Base-by-base conservation (phyloP, 53 echinoderm and acorn worm species). In the Echinometra lucunter region DNA sequence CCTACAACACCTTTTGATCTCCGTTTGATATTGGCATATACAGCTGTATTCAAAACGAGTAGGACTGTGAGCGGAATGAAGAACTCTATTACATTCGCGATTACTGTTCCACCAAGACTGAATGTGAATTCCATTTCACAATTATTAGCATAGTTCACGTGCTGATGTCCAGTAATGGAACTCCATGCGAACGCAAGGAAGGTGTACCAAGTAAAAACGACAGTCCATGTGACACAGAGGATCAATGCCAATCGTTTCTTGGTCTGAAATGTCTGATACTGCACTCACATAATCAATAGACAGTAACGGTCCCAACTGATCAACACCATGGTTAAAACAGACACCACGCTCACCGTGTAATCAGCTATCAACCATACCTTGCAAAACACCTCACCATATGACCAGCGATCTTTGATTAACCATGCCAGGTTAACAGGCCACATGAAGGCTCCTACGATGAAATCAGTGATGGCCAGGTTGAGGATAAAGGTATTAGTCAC, bases 221-320 rank as follows among this genome's bases (percentile, higher is more conserved):
- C 53, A 21, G 66, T 38, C 98, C 98, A 98, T 1, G 45, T 74
- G 13, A 57, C 45, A 3, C 19, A 2, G 42, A 95, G 74, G 60
- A 95, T 91, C 4, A 94, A 55, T 15, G 47, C 38, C 18, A 96
- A 91, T 21, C 94, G 91, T 49, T 88, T 94, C 37, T 88, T 94
- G 0, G 96, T 97, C 89, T 97, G 97, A 27, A 94, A 97, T 2
- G 92, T 94, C 45, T 89, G 74, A 78, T 98, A 98, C 18, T 93
- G 89, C 30, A 96, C 89, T 30, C 96, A 95, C 95, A 95, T 98
- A 32, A 96, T 98, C 42, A 98, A 66, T 23, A 98, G 96, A 95
- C 97, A 97, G 91, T 98, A 97, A 0, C 98, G 96, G 74, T 98
- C 98, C 45, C 97, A 95, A 45, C 97, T 97, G 94, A 98, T 98